Base-by-base conservation (phyloP, 2,113 vertebrate species). In the Chaenocephalus aceratus region DNA sequence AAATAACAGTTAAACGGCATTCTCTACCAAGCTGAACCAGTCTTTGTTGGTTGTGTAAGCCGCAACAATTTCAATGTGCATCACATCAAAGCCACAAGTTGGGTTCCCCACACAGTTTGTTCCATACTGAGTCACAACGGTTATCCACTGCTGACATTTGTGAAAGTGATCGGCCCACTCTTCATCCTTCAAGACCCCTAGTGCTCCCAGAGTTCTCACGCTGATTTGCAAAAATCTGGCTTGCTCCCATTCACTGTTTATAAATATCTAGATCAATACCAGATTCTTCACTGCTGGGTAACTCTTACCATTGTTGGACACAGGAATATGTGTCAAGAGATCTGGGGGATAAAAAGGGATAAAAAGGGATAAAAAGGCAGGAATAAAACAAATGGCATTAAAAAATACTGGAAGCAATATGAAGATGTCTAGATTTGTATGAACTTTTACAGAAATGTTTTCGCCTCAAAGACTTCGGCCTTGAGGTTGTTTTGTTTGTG, bases 241-340 rank as follows among this genome's bases (percentile, higher is more conserved):
- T 79, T 51, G 10, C 51, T 18, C 18, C 57, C n/a, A 23, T 34
- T 72, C 51, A 54, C 18, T 21, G 13, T 66, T 63, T 85, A 66
- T 67, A 72, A 80, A 79, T 83, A 77, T 67, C 72, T 26, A 53
- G 26, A 84, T 82, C 83, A 75, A 82, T 77, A 73, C 15, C 41
- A 73, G 26, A 54, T 66, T 72, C 9, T 36, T 63, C 44, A 73
- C 44, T 79, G 7, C 36, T 34, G 61, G 62, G 62, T 60, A 59
- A 41, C 26, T 59, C 67, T 45, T 34, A 59, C 16, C 21, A 48
- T 56, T 56, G 48, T 21, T 62, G 30, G 21, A 69, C 62, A 41
- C 14, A 34, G 66, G 46, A 36, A 36, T 10, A 63, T 44, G 45
- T 21, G 11, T 10, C 15, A 54, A 11, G 30, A 63, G 14, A 46